phyloP scores from a whole-genome alignment of 2,888 invertebrate genomes.

The Macaria notata region DNA sequence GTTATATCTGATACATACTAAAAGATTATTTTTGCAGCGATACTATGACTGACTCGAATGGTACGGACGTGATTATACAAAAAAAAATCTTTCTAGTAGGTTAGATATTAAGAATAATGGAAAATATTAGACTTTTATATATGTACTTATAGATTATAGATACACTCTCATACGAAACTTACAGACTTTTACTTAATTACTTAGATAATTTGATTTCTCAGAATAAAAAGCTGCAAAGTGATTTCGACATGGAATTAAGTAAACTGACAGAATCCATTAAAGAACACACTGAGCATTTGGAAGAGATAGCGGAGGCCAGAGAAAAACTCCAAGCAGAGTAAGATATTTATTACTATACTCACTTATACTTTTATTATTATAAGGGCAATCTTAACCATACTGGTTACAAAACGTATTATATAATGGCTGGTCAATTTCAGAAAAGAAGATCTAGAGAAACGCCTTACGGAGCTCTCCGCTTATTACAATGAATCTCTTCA shows the following conservation, averaged over 20 bases:
- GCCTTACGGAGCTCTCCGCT: slow-evolving; percentile 53
- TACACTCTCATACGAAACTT: no score
- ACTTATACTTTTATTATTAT: slow-evolving; percentile 1
- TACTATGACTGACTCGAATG: no score
- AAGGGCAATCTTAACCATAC: no score
- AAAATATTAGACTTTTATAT: no score
- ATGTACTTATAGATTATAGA: no score
- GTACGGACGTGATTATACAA: no score
- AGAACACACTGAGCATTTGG: slow-evolving; percentile 60
- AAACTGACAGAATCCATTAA: slow-evolving; percentile 61
- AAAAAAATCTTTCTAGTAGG: no score
- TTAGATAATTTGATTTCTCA: slow-evolving; percentile 26
- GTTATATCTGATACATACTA: not conserved
- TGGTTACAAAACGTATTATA: no score
- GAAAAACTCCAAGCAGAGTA: slow-evolving; percentile 67
- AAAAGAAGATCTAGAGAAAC: slow-evolving; percentile 65
- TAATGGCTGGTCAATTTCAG: slow-evolving; percentile 36
- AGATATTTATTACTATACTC: slow-evolving; percentile 32
- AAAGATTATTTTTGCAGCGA: not conserved
- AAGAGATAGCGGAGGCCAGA: slow-evolving; percentile 63
- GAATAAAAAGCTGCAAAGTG: slow-evolving; percentile 59
- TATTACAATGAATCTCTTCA: slow-evolving; percentile 58
- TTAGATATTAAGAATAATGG: no score
- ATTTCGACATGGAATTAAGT: slow-evolving; percentile 60
- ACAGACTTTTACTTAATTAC: no score